phyloP scores from a whole-genome alignment of 2,888 invertebrate species.

The Norana najaformis region DNA sequence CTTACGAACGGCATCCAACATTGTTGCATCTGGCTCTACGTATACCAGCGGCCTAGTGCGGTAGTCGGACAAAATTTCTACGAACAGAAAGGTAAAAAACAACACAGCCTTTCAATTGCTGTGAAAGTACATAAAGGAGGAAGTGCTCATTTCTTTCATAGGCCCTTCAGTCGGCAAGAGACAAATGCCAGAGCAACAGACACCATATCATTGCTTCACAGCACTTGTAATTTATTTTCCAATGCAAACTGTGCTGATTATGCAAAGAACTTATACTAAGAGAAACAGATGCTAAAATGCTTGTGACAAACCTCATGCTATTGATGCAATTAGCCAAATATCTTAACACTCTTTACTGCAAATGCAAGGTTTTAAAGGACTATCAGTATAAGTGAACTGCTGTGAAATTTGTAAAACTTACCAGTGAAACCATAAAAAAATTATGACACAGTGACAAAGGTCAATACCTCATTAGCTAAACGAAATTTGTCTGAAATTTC shows the following conservation, averaged over 20 bases:
- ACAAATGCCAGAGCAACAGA: neutral
- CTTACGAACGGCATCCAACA: conserved; percentile 33
- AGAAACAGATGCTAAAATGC: neutral
- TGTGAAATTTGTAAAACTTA: neutral
- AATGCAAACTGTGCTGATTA: neutral
- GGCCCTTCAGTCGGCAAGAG: neutral
- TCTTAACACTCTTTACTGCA: neutral
- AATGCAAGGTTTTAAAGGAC: neutral
- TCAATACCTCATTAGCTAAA: neutral
- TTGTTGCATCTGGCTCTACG: conserved; percentile 28
- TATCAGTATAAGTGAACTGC: neutral
- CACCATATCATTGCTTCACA: neutral
- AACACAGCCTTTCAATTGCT: neutral
- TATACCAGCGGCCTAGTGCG: conserved; percentile 18
- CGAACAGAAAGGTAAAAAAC: neutral
- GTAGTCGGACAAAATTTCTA: conserved; percentile 15
- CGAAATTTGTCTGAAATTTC: neutral
- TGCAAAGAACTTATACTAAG: neutral
- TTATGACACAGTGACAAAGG: neutral
- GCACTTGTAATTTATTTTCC: too few relatives aligned
- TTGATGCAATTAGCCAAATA: neutral
- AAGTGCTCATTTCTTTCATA: neutral
- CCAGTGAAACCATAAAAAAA: neutral
- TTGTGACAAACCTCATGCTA: neutral
- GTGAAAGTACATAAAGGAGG: neutral